A percentile compares a stretch with the other conserved stretches of the same genome.
These are phyloP conservation scores for Cetoscarus ocellatus DNA, from an alignment of 2,797 vertebrate genomes.

Conservation along the genomic window DNA sequence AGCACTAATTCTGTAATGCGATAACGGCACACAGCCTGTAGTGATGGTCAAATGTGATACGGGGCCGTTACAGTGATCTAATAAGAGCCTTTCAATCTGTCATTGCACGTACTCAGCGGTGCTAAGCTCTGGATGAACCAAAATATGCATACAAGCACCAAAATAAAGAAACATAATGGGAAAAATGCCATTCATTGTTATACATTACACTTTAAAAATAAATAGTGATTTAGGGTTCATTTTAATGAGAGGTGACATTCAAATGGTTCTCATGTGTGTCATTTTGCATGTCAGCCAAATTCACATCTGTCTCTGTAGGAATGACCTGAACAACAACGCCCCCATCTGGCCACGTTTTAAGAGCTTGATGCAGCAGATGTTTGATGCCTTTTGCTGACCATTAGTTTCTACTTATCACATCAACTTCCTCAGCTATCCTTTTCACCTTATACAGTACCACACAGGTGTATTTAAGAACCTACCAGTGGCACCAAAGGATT, in stretches of 20 bases:
- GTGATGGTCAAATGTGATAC: conserved; percentile 55
- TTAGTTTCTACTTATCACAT: neutral
- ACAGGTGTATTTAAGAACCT: too few species aligned
- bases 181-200: too few species aligned
- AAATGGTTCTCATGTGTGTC: neutral
- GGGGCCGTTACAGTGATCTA: conserved; percentile 44
- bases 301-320: neutral
- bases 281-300: neutral
- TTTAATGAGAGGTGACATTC: conserved; percentile 1
- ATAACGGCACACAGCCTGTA: conserved; percentile 49
- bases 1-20: conserved; percentile 32
- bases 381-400: neutral
- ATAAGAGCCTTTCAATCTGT: conserved; percentile 54
- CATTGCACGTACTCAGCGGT: conserved; percentile 26
- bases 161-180: neutral
- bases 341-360: conserved; percentile 48
- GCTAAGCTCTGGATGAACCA: neutral
- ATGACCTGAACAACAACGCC: conserved; percentile 44
- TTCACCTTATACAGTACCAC: too few species aligned
- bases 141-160: neutral
- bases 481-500: too few species aligned
- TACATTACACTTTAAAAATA: neutral
- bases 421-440: neutral
- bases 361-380: neutral
- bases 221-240: neutral